Conservation (phyloP, 2,113 vertebrate genomes). For the Triplophysa rosa region DNA sequence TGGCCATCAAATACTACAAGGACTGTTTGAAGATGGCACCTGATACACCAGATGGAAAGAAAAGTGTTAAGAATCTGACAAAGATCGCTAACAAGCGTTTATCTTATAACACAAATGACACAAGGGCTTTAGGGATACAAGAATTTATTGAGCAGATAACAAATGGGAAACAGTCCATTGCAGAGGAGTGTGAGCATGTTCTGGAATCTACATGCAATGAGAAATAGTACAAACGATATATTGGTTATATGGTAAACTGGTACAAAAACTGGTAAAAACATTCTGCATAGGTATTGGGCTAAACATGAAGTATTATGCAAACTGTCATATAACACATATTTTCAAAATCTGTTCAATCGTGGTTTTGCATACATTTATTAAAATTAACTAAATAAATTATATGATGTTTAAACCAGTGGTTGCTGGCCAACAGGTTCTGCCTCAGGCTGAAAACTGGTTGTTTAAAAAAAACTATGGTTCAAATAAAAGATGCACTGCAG, state of each 20-base stretch:
- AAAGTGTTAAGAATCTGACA: slow-evolving; percentile 32
- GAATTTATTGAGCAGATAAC: slow-evolving; percentile 34
- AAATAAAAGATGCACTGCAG: no score
- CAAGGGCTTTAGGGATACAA: slow-evolving; percentile 33
- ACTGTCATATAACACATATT: no score
- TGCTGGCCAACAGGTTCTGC: no score
- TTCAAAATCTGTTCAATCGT: no score
- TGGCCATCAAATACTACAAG: slow-evolving; percentile 43
- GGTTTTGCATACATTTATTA: no score
- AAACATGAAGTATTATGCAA: no score
- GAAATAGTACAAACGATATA: background rate
- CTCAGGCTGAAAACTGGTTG: no score
- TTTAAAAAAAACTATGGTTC: no score
- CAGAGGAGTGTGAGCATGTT: background rate
- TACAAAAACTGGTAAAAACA: no score
- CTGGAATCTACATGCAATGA: background rate
- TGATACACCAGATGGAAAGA: slow-evolving; percentile 4
- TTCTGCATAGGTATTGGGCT: no score
- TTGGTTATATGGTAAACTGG: background rate
- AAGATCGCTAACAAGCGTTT: slow-evolving; percentile 30
- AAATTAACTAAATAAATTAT: no score
- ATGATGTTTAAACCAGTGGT: no score
- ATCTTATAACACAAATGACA: background rate
- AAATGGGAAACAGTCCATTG: background rate
- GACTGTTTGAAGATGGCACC: slow-evolving; percentile 27